These are phyloP conservation scores for Montipora foliosa DNA, from an alignment of 64 coral and sea anemone genomes.

Conservation along the genomic window DNA sequence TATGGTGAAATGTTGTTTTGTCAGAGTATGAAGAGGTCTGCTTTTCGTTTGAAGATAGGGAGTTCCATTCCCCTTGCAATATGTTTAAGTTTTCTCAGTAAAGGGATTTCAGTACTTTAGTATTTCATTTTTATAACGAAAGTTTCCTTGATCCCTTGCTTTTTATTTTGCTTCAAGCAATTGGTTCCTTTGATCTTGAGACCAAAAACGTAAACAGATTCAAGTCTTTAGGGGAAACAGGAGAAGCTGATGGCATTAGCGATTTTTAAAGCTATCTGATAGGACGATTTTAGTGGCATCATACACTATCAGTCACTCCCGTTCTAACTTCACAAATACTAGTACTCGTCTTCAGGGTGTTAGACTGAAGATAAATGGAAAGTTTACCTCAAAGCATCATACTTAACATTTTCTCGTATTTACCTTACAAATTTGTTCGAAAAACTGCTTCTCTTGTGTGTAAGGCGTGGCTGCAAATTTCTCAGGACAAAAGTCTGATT, in stretches of 20 bases:
- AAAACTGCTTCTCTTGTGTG: neutral
- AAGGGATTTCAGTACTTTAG: neutral
- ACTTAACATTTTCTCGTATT: neutral
- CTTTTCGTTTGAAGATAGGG: neutral
- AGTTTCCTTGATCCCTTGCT: neutral
- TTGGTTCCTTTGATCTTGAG: neutral
- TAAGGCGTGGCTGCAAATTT: neutral
- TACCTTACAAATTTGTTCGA: slow-evolving; percentile 1
- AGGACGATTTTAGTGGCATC: neutral
- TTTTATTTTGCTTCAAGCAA: neutral
- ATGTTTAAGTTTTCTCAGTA: neutral
- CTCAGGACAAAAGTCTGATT: neutral
- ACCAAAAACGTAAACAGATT: neutral
- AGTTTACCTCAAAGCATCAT: slow-evolving; percentile 1
- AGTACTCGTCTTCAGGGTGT: neutral
- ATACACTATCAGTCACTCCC: neutral
- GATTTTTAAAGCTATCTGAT: neutral
- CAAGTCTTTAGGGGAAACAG: neutral
- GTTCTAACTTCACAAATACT: neutral
- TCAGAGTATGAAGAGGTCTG: neutral
- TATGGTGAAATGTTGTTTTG: neutral
- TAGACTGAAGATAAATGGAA: neutral
- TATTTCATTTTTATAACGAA: neutral
- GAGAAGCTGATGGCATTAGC: neutral
- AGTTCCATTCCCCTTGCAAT: neutral